These are phyloP conservation scores for Stegana nigrithorax DNA, from an alignment of 2,888 invertebrate genomes.

Conservation along the genomic window DNA sequence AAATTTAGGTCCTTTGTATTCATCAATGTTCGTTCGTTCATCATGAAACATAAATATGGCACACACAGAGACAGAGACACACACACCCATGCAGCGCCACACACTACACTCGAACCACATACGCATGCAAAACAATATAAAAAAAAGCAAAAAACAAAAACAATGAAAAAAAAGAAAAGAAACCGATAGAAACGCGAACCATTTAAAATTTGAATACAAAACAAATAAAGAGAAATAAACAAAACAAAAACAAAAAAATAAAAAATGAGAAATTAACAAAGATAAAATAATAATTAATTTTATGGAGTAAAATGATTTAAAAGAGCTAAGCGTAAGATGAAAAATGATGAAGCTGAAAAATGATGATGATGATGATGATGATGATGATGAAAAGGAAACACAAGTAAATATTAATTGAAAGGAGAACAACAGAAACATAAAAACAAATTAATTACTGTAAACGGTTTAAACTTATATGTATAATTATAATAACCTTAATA, in stretches of 20 bases:
- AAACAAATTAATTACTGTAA: constrained; percentile 58
- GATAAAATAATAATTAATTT: constrained; percentile 60
- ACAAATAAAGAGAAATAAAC: neutral
- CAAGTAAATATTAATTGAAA: constrained; percentile 33
- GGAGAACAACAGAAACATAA: constrained; percentile 38
- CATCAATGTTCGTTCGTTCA: neutral
- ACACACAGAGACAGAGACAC: constrained; percentile 8
- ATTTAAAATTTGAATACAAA: constrained; percentile 61
- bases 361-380: neutral
- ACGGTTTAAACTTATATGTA: constrained; percentile 68
- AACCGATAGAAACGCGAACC: constrained; percentile 53
- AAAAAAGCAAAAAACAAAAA: constrained; percentile 21
- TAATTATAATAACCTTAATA: constrained; percentile 67
- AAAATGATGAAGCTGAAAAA: constrained; percentile 16
- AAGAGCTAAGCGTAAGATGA: constrained; percentile 51
- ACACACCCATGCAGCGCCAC: constrained; percentile 24
- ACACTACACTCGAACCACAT: constrained; percentile 23
- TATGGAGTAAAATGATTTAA: constrained; percentile 60
- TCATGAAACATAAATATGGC: no score
- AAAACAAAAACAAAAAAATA: constrained; percentile 38
- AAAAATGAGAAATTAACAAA: constrained; percentile 58
- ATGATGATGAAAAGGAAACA: constrained; percentile 21
- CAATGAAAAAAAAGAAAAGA: constrained; percentile 27
- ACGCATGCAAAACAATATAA: constrained; percentile 46
- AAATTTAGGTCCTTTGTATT: neutral